Evolutionary conservation across 2,888 invertebrate species (phyloP), one percentile per base, ranked within the genome.

Genomic region (Lissonota sp.): DNA sequence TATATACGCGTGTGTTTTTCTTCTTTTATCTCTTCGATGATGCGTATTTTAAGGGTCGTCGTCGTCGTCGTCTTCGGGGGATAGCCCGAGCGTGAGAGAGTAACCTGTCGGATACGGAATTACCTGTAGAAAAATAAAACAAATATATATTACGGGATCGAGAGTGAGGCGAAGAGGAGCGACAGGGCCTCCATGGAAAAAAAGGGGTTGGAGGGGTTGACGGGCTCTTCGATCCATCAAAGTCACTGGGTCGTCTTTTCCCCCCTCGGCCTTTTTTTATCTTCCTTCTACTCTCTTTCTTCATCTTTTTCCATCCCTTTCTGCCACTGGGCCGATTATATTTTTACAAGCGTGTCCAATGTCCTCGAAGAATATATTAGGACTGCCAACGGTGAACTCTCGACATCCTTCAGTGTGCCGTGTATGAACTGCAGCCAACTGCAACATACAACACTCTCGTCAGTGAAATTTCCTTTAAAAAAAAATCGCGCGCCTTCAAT

Each of bases 261-360:
- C 78, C 71, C 60, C 51, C 70, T 42, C 55, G 40, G 64, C 72
- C 40, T 60, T 44, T 14, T 63, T 39, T 69, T 53, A 57, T 62
- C 86, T 73, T 79, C 74, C 71, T 84, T 80, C 62, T 74, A 80
- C 80, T 78, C 77, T 80, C 75, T 80, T 57, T 83, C 80, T 62
- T 3, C 26, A 26, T 37, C 42, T 66, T 37, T 40, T 66, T 67
- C 76, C 80, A 81, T 73, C 80, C 73, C 66, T 71, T 64, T 82
- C 63, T 79, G 66, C 76, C 75, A 72, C 64, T 83, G 83, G 85
- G 82, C 85, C 84, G 86, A 86, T 86, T 84, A 86, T 86, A 88
- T 87, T 90, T 90, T 90, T 88, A 90, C 89, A 88, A 90, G 90
- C 91, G 89, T 90, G 91, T 90, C 91, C 90, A 88, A 91, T 90